Conservation (phyloP, 2,888 invertebrate species). For the Amblyteles armatorius region DNA sequence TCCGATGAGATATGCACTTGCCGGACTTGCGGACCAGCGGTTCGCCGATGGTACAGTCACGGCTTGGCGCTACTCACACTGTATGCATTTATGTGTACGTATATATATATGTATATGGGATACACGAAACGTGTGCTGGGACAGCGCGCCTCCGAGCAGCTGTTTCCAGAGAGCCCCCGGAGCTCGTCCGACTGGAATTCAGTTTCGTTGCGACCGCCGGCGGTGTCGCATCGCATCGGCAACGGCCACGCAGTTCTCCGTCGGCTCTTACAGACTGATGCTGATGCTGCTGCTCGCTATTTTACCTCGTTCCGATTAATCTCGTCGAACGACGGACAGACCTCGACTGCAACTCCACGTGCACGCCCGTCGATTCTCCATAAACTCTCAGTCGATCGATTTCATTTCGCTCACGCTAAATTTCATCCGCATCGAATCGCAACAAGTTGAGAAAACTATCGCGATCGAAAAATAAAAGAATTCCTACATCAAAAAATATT, state of each 20-base stretch:
- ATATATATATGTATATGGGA: slow-evolving; percentile 28
- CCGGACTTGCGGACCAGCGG: slow-evolving; percentile 22
- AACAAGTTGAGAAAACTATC: slow-evolving; percentile 4
- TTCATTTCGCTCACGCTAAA: background rate
- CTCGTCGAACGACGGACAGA: background rate
- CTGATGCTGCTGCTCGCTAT: slow-evolving; percentile 12
- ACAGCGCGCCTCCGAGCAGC: slow-evolving; percentile 57
- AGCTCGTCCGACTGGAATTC: slow-evolving; percentile 60
- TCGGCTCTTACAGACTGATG: background rate
- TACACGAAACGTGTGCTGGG: slow-evolving; percentile 49
- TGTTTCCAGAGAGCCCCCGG: slow-evolving; percentile 60
- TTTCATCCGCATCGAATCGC: background rate
- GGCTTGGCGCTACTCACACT: slow-evolving; percentile 4
- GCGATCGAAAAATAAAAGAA: background rate
- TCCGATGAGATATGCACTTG: slow-evolving; percentile 16
- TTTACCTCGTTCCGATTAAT: background rate
- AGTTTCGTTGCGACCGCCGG: slow-evolving; percentile 71
- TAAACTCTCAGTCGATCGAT: background rate
- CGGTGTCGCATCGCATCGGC: slow-evolving; percentile 67
- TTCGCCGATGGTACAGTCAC: background rate
- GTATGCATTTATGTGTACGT: background rate
- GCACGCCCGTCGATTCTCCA: background rate
- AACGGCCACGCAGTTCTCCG: background rate
- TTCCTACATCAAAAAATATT: background rate
- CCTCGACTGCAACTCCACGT: slow-evolving; percentile 12